Evolutionary conservation across 1,140 invertebrate species (phyloP).

Genomic region (Galleria mellonella): DNA sequence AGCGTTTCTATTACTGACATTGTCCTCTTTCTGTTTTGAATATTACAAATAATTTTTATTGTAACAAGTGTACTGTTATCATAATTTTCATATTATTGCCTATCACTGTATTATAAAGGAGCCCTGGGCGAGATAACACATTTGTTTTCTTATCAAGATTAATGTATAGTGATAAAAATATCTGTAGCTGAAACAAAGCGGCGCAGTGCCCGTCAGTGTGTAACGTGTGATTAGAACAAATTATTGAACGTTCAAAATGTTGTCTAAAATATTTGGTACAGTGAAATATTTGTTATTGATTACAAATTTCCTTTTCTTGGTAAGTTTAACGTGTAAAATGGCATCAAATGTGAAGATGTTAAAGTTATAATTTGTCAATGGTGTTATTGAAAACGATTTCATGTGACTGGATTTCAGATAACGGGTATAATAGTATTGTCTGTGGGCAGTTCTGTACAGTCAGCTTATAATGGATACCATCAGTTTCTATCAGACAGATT

Average conservation of each 20-base stretch:
- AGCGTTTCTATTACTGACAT: too few relatives aligned
- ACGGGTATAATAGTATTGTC: conserved; percentile 82
- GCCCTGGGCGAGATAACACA: conserved; percentile 42
- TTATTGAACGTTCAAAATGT: conserved; percentile 42
- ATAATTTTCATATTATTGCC: too few relatives aligned
- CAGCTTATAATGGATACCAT: conserved; percentile 79
- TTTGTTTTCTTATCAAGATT: conserved; percentile 70
- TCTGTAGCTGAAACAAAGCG: conserved; percentile 37
- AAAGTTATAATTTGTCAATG: background rate
- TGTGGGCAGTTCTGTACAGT: conserved; percentile 79
- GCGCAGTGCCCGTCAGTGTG: conserved; percentile 27
- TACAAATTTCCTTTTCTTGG: conserved; percentile 61
- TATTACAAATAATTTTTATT: too few relatives aligned
- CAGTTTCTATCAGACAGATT: conserved; percentile 76
- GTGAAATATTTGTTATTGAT: conserved; percentile 60
- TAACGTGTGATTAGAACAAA: background rate
- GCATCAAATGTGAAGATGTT: conserved; percentile 5
- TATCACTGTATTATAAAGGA: background rate
- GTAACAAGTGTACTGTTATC: too few relatives aligned
- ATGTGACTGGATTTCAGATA: conserved; percentile 73
- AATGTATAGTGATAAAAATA: conserved; percentile 64
- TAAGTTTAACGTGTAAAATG: conserved; percentile 32
- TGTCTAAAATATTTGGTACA: conserved; percentile 62
- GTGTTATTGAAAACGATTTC: conserved; percentile 8
- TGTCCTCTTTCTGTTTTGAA: too few relatives aligned